Evolutionary conservation across 2,888 invertebrate genomes (phyloP).

Genomic region (Muschampia plurimacula): DNA sequence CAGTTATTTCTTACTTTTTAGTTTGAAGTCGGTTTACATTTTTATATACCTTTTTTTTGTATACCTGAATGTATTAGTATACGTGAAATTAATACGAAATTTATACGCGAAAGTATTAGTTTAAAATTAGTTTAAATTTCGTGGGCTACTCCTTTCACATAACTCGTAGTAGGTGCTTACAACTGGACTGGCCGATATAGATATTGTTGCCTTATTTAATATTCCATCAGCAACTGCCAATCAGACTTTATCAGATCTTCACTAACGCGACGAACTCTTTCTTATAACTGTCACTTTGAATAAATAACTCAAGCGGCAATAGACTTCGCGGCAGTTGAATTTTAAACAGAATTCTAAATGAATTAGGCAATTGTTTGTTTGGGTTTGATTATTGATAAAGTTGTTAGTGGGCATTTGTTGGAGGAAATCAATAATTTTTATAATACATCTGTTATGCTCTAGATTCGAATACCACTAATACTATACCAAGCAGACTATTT

Average conservation of each 20-base stretch:
- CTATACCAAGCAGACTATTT: slow-evolving; percentile 1
- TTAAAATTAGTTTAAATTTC: not conserved
- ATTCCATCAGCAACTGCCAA: slow-evolving; percentile 30
- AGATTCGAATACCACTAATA: not conserved
- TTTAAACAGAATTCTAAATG: slow-evolving; percentile 25
- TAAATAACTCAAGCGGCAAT: slow-evolving; percentile 15
- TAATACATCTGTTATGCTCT: not conserved
- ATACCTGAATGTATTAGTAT: too few species aligned
- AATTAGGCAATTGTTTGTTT: slow-evolving; percentile 21
- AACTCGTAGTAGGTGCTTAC: slow-evolving; percentile 19
- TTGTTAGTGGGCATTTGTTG: not conserved
- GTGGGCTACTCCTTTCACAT: not conserved
- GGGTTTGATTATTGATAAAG: not conserved
- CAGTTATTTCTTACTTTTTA: too few species aligned
- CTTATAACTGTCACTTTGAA: slow-evolving; percentile 29
- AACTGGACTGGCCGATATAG: slow-evolving; percentile 19
- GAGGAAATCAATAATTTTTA: not conserved
- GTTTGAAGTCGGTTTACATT: too few species aligned
- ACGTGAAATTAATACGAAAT: not conserved
- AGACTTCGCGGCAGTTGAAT: slow-evolving; percentile 14
- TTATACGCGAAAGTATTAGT: not conserved
- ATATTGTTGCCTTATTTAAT: slow-evolving; percentile 25
- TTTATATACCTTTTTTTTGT: too few species aligned
- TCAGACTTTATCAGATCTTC: slow-evolving; percentile 32
- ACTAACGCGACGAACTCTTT: slow-evolving; percentile 16